These are phyloP conservation scores for Andrena flavipes DNA, from an alignment of 2,888 invertebrate species.

Conservation along the genomic window DNA sequence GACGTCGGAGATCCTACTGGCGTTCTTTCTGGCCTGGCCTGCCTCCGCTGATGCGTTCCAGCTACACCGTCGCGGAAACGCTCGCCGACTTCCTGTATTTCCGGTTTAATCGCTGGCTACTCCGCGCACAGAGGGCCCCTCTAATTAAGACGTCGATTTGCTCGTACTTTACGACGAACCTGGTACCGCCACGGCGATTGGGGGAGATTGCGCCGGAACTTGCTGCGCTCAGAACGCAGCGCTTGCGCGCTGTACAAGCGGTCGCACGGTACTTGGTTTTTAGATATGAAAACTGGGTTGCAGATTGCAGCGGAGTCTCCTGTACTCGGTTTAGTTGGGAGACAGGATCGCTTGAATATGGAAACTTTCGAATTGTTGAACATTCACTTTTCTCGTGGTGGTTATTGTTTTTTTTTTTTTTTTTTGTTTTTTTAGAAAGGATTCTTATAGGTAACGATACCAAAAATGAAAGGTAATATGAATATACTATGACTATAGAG, in stretches of 20 bases:
- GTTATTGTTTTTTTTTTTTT: too few relatives aligned
- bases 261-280: not conserved
- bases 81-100: constrained; percentile 30
- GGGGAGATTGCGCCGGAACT: constrained; percentile 3
- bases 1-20: constrained; percentile 60
- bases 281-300: not conserved
- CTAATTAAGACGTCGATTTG: constrained; percentile 38
- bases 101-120: constrained; percentile 27
- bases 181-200: not conserved
- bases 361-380: too few relatives aligned
- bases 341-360: too few relatives aligned
- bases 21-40: constrained; percentile 15
- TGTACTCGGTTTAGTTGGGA: too few relatives aligned
- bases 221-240: not conserved
- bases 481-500: too few relatives aligned
- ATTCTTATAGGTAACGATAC: too few relatives aligned
- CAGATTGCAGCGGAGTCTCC: too few relatives aligned
- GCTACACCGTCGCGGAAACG: constrained; percentile 8
- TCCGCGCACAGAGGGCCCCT: constrained; percentile 8
- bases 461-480: too few relatives aligned
- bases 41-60: not conserved
- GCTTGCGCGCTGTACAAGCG: not conserved
- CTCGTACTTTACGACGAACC: constrained; percentile 17
- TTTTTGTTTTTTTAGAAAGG: too few relatives aligned
- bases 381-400: too few relatives aligned